Evolutionary conservation across 1,140 invertebrate genomes (phyloP), one percentile per base, ranked within the genome.

Genomic region (Eumaeus atala): DNA sequence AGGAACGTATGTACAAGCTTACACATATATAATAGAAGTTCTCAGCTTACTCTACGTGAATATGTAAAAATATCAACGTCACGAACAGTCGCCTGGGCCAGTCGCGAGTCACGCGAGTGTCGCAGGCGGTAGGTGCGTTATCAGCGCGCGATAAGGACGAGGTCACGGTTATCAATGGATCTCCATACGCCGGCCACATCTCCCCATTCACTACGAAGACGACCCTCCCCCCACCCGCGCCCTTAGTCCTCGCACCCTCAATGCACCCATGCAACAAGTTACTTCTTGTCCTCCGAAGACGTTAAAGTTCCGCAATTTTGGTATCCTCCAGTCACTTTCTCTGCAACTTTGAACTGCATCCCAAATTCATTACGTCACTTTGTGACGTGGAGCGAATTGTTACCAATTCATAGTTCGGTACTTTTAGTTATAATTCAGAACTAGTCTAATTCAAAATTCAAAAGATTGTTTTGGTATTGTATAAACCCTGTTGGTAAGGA

Each of bases 221-320:
- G 82, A 72, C 67, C 58, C 68, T 67, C 77, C 67, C 21, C 21
- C n/a, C 59, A 49, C 57, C 61, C 66, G 55, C 64, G 37, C 48
- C 59, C 66, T 66, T 37, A 61, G 54, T 61, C 73, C 58, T 55
- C 67, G 62, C 70, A 68, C 70, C 75, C 74, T 70, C 68, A 72
- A 67, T 83, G 83, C 83, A 84, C 79, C 78, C 72, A 78, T 86
- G 83, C 83, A 86, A 86, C 83, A 86, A 86, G 83, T 86, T 84
- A 83, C 69, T 70, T 66, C 77, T 62, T 76, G 66, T 70, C 72
- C 66, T 70, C 18, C 51, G 51, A 28, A 62, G 53, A 58, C 56
- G 34, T 35, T n/a, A 35, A 34, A 35, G 14, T 10, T 35, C 16
- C 34, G 14, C 14, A 9, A 35, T 35, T 35, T 33, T 16, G 14